Evolutionary conservation across 2,888 invertebrate genomes (phyloP), one percentile per base, ranked within the genome.

Genomic region (Hirudinaria manillensis): DNA sequence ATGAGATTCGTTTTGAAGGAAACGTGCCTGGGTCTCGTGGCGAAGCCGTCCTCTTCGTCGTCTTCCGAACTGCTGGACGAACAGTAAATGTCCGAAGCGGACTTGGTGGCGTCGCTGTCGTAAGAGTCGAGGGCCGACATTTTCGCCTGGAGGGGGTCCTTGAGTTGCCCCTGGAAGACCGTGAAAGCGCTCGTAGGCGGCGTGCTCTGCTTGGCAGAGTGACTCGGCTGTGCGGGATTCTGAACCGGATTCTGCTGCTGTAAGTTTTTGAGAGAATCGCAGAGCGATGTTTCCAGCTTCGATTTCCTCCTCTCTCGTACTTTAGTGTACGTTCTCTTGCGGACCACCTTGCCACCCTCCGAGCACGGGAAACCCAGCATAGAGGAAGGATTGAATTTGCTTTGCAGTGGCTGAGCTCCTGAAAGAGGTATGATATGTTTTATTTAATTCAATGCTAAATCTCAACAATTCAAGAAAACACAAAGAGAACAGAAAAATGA

Each of bases 31-130:
- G 38, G 34, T 10, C 27, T 24, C 1, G 68, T 32, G 29, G 68
- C 32, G 10, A 36, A 24, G 68, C 19, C 53, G 67, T 53, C 51
- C 4, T 67, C 45, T 38, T 68, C 68, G 0, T 74, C 68, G 29
- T 68, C 68, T 27, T 38, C 45, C 19, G 21, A 32, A 21, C 75
- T 72, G 21, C 67, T 45, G 7, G 29, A 66, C 29, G 73, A 73
- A 38, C 55, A 56, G 38, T 56, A 68, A 19, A 73, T 68, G 55
- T 71, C 68, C 3, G 73, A 76, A 3, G 36, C 73, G 27, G 76
- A 73, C 70, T 73, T 72, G 1, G 73, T 76, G 34, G 73, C 76
- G 29, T 73, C 76, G 32, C 76, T 76, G 73, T 76, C 76, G 45
- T 73, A 53, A 38, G 24, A 32, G 16, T 27, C 53, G n/a, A 29